Evolutionary conservation across 2,888 invertebrate genomes (phyloP).

Genomic region (Hermaeophaga mercurialis): DNA sequence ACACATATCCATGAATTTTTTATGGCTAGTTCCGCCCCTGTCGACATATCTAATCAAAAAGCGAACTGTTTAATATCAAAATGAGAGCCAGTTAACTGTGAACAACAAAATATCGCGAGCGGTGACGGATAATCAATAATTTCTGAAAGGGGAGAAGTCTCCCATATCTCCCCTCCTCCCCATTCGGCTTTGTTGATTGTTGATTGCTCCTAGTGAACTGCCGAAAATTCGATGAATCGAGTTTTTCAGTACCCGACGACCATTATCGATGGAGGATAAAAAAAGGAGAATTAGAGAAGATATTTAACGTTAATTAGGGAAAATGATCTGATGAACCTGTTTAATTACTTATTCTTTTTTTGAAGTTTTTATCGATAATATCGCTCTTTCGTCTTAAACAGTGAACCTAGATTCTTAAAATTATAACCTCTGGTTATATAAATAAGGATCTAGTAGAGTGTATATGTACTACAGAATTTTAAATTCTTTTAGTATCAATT

Average conservation of each 20-base stretch:
- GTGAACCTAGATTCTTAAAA: too few relatives aligned
- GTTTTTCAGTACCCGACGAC: conserved; percentile 1
- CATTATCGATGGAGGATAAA: background rate
- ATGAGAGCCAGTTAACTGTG: conserved; percentile 20
- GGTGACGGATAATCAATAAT: conserved; percentile 28
- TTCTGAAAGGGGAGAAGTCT: conserved; percentile 11
- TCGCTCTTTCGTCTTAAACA: too few relatives aligned
- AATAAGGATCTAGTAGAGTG: too few relatives aligned
- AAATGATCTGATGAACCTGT: background rate
- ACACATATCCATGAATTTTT: too few relatives aligned
- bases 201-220: conserved; percentile 21
- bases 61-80: conserved; percentile 21
- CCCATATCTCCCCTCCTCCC: background rate
- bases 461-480: too few relatives aligned
- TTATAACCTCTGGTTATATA: too few relatives aligned
- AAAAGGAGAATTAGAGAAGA: too few relatives aligned
- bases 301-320: conserved; percentile 1
- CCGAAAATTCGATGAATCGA: conserved; percentile 9
- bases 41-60: conserved; percentile 12
- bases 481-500: too few relatives aligned
- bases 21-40: conserved; percentile 1
- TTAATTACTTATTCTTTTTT: background rate
- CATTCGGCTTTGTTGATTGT: conserved; percentile 15
- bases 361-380: too few relatives aligned
- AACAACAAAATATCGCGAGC: conserved; percentile 28